phyloP scores from a whole-genome alignment of 2,888 invertebrate genomes.

The Dendrolimus houi region DNA sequence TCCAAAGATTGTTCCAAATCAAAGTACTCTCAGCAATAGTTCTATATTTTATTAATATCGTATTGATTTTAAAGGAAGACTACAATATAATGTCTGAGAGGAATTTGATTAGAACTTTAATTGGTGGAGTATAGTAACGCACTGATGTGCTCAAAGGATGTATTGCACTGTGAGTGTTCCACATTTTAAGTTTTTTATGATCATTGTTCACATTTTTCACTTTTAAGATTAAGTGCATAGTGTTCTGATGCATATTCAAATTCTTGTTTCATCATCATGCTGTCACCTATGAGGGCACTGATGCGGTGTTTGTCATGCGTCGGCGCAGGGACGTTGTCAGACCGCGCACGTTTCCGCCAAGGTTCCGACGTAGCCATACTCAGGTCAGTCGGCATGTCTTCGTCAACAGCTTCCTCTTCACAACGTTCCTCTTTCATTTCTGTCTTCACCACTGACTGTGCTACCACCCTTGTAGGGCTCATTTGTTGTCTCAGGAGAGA shows the following conservation, averaged over 20 bases:
- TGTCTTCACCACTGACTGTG: slow-evolving; percentile 56
- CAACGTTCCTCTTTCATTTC: slow-evolving; percentile 69
- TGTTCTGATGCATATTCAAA: slow-evolving; percentile 59
- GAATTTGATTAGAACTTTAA: slow-evolving; percentile 63
- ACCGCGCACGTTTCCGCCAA: slow-evolving; percentile 62
- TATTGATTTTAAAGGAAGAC: slow-evolving; percentile 54
- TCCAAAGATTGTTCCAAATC: slow-evolving; percentile 54
- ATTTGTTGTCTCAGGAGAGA: slow-evolving; percentile 89
- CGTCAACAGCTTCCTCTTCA: slow-evolving; percentile 72
- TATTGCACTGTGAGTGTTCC: slow-evolving; percentile 43
- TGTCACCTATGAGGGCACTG: slow-evolving; percentile 69
- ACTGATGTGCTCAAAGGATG: slow-evolving; percentile 22
- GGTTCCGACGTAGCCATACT: slow-evolving; percentile 77
- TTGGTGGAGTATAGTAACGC: slow-evolving; percentile 54
- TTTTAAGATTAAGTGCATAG: slow-evolving; percentile 67
- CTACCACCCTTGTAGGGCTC: slow-evolving; percentile 76
- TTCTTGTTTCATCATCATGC: slow-evolving; percentile 64
- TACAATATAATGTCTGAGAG: slow-evolving; percentile 55
- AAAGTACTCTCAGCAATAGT: slow-evolving; percentile 61
- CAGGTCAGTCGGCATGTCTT: slow-evolving; percentile 83
- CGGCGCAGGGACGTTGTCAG: slow-evolving; percentile 36
- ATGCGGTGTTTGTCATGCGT: slow-evolving; percentile 69
- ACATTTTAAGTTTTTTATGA: slow-evolving; percentile 24
- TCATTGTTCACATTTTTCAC: slow-evolving; percentile 76
- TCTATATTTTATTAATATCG: slow-evolving; percentile 22